Percentiles rank a stretch among this genome's conserved stretches.
phyloP scores from a whole-genome alignment of 2,888 invertebrate genomes.

The Epistrophella euchroma region DNA sequence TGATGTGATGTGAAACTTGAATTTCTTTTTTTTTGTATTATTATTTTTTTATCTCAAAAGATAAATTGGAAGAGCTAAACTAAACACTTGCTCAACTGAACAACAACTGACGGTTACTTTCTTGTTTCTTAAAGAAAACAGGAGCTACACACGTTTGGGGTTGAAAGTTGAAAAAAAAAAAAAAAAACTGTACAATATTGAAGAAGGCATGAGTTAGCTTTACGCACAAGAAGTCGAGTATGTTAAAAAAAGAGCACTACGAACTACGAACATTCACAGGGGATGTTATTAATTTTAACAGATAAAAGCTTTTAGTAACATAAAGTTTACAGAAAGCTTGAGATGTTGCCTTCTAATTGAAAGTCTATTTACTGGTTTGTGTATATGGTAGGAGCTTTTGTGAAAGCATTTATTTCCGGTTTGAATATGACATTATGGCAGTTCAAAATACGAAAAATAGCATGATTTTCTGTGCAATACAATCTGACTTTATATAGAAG shows the following conservation, averaged over 20 bases:
- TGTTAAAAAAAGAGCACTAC: conserved; percentile 1
- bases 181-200: neutral
- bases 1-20: conserved; percentile 23
- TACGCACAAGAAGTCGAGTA: conserved; percentile 60
- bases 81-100: conserved; percentile 74
- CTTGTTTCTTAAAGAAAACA: conserved; percentile 66
- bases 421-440: neutral
- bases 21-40: neutral
- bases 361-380: conserved; percentile 26
- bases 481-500: too few relatives aligned
- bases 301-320: conserved; percentile 42
- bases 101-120: conserved; percentile 73
- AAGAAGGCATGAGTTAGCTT: conserved; percentile 44
- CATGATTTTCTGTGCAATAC: too few relatives aligned
- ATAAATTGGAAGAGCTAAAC: conserved; percentile 60
- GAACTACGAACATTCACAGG: conserved; percentile 61
- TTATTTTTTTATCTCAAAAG: conserved; percentile 2
- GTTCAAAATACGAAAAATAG: neutral
- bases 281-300: conserved; percentile 55
- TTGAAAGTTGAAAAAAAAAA: conserved; percentile 27
- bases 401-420: neutral
- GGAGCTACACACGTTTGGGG: conserved; percentile 41
- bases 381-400: conserved; percentile 24
- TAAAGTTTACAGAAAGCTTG: conserved; percentile 3
- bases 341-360: neutral